Evolutionary conservation across 2,888 invertebrate genomes (phyloP).

Genomic region (Heliconius ethilla): DNA sequence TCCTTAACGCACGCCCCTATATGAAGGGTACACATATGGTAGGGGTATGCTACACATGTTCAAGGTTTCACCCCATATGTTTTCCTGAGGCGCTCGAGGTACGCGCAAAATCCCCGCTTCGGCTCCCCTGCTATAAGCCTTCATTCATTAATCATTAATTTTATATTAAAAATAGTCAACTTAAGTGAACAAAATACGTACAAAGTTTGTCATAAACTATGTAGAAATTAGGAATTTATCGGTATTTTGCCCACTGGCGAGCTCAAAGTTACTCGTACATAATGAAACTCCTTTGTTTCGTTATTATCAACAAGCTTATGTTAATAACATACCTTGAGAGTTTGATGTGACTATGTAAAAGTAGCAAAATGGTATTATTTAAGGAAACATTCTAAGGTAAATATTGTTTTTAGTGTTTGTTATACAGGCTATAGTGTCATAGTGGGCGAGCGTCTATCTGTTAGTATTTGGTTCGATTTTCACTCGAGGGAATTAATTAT

Average conservation of each 20-base stretch:
- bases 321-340: conserved; percentile 24
- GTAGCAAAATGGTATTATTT: not conserved
- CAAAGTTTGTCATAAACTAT: conserved; percentile 15
- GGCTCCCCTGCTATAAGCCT: no score
- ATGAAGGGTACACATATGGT: no score
- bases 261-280: conserved; percentile 28
- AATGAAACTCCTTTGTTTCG: conserved; percentile 33
- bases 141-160: no score
- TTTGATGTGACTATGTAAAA: not conserved
- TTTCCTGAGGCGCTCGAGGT: no score
- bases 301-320: conserved; percentile 25
- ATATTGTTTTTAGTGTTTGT: not conserved
- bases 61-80: no score
- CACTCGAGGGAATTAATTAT: not conserved
- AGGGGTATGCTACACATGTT: no score
- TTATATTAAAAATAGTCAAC: conserved; percentile 8
- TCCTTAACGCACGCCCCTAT: no score
- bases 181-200: conserved; percentile 7
- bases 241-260: conserved; percentile 26
- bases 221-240: conserved; percentile 28
- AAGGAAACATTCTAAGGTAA: not conserved
- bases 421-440: not conserved
- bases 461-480: not conserved
- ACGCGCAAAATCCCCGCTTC: no score
- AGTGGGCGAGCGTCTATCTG: not conserved